Evolutionary conservation across 2,113 vertebrate species (phyloP), one percentile per base, ranked within the genome.

Genomic region (Cebidichthys violaceus): DNA sequence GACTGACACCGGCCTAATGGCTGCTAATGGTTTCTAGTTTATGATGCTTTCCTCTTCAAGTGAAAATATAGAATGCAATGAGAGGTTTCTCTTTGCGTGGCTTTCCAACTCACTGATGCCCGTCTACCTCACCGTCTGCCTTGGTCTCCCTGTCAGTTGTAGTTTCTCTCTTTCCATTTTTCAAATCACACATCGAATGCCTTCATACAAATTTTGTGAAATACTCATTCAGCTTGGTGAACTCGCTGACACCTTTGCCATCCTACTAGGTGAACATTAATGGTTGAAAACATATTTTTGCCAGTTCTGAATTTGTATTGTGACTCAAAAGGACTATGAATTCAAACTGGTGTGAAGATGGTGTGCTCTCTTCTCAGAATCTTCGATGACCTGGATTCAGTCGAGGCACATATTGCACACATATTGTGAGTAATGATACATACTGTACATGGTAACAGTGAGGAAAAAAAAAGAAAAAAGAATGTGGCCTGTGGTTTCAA

Each of bases 1-100:
- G 91, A 94, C 80, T 89, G 90, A 88, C 92, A 92, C 85, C 88
- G 79, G 54, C 62, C 88, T 88, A 92, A 93, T 89, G 88, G 91
- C 81, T 64, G 77, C 74, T 91, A 92, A 94, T 94, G 90, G 92
- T 75, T 90, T 83, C 80, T 85, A 81, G 79, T 83, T 92, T 90
- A 88, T 88, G 82, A 87, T 66, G 62, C 79, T 60, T 82, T 86
- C 72, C 87, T 74, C 77, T 85, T 88, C 43, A 82, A 85, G 77
- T 81, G 69, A 85, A 86, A 90, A 90, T 70, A 70, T 77, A 81
- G 72, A 81, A 75, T 54, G 71, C 54, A 83, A 72, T 54, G 33
- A 88, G 64, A 60, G 35, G 39, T 54, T 77, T 74, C 71, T 81
- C 62, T 50, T 62, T 67, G 70, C 33, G 35, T 62, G 78, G 75